These are phyloP conservation scores for Apamea sordens DNA, from an alignment of 2,888 invertebrate species.

Conservation along the genomic window DNA sequence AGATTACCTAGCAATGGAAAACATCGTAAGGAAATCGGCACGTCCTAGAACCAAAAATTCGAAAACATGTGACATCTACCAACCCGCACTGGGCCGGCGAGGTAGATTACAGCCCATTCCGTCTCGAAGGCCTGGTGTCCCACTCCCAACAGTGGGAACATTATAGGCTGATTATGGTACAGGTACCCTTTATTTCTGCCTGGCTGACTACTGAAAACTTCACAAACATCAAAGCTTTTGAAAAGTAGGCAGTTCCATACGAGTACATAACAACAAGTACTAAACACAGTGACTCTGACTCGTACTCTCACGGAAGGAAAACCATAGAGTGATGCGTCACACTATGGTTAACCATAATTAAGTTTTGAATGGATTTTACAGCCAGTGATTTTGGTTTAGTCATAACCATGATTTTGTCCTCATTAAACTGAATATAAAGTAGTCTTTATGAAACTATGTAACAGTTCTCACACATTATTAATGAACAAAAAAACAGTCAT, in stretches of 20 bases:
- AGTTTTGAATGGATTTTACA: slow-evolving; percentile 19
- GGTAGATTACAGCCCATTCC: too few relatives aligned
- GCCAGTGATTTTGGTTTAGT: slow-evolving; percentile 14
- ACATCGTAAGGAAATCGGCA: too few relatives aligned
- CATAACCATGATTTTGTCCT: slow-evolving; percentile 20
- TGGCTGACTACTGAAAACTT: background rate
- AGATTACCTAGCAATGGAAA: background rate
- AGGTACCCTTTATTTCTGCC: too few relatives aligned
- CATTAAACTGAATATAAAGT: slow-evolving; percentile 21
- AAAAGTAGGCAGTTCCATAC: background rate
- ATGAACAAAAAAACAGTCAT: background rate
- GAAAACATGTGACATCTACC: too few relatives aligned
- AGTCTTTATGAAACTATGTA: slow-evolving; percentile 21
- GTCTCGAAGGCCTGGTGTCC: too few relatives aligned
- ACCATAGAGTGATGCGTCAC: slow-evolving; percentile 18
- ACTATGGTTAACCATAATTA: background rate
- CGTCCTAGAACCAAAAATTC: too few relatives aligned
- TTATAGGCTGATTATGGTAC: too few relatives aligned
- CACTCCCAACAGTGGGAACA: too few relatives aligned
- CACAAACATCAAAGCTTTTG: background rate
- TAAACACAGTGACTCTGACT: background rate
- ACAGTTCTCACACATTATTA: background rate
- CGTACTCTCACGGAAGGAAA: slow-evolving; percentile 8
- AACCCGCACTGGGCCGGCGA: too few relatives aligned
- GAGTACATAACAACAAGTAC: background rate